Base-by-base conservation (phyloP, 2,888 invertebrate genomes). In the Eupithecia tripunctaria region DNA sequence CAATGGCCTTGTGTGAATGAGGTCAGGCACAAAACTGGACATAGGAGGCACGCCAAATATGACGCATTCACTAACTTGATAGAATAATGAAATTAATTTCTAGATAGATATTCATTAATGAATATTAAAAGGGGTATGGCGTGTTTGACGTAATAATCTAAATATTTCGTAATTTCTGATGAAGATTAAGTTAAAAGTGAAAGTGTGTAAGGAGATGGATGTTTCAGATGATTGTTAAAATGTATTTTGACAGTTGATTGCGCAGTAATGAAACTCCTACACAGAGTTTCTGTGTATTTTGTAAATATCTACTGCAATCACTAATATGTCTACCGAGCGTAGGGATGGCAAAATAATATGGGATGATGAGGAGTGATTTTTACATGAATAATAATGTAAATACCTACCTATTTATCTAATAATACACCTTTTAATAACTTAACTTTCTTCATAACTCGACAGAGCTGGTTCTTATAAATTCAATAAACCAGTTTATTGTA, bases 31-130 rank as follows among this genome's bases (percentile, higher is more conserved):
- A 60, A 66, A 73, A 67, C 63, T 67, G 65, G 70, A 68, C 27
- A 64, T 60, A 60, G 21, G 69, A 68, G 68, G 67, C 69, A 72
- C 59, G 70, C 72, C 72, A 72, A 72, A 72, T 72, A 67, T 56
- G 69, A 68, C 70, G 59, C 71, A 60, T 70, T n/a, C 60, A 56
- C 41, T n/a, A 67, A 65, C 21, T 51, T 32, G 64, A 70, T 74
- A 63, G 69, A 64, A 60, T 56, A 25, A 25, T 56, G 18, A 60
- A 60, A 60, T 29, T 29, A 29, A 18, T 60, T 60, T 60, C 15
- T 18, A 60, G 60, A 7, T 60, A 29, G 8, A 29, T 29, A 21
- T 15, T 29, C 27, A 60, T 60, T 7, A 0, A 60, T 59, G 27
- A 59, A 27, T 59, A 51, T 51, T 51, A 51, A 21, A 51, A 51